A percentile compares a stretch with the other conserved stretches of the same genome.
phyloP scores from a whole-genome alignment of 1,140 invertebrate species.

The Prorops nasuta region DNA sequence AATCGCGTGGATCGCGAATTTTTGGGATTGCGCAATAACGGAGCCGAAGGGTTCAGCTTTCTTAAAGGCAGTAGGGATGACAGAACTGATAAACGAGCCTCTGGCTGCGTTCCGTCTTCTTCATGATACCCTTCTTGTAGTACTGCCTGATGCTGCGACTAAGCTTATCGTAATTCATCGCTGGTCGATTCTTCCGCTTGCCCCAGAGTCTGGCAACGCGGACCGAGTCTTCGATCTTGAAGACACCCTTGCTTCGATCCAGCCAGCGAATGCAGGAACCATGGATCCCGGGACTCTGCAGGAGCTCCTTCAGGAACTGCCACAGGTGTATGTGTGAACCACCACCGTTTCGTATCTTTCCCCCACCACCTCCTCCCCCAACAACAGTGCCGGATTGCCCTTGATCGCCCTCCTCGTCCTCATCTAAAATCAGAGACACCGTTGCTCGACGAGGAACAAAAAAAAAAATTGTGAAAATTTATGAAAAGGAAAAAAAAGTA shows the following conservation, averaged over 20 bases:
- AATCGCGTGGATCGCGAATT: too few relatives aligned
- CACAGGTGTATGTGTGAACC: constrained; percentile 96
- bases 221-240: constrained; percentile 99
- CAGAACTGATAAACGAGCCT: constrained; percentile 99
- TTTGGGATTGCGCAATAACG: too few relatives aligned
- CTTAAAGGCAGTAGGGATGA: constrained; percentile 85
- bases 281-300: constrained; percentile 81
- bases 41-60: background rate
- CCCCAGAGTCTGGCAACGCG: constrained; percentile 95
- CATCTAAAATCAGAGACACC: constrained; percentile 55
- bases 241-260: constrained; percentile 90
- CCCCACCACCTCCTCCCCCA: constrained; percentile 17
- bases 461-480: constrained; percentile 10
- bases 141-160: constrained; percentile 97
- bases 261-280: constrained; percentile 95
- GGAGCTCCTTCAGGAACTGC: constrained; percentile 97
- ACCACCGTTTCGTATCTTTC: constrained; percentile 59
- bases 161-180: constrained; percentile 99
- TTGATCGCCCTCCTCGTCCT: constrained; percentile 57
- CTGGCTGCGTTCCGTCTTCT: constrained; percentile 97
- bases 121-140: constrained; percentile 99
- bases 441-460: too few relatives aligned
- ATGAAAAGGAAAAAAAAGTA: constrained; percentile 45
- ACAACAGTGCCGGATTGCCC: constrained; percentile 5
- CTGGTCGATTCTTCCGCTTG: constrained; percentile 93